These are phyloP conservation scores for Paguma larvata DNA, from an alignment of 2,797 vertebrate genomes.

Conservation along the genomic window DNA sequence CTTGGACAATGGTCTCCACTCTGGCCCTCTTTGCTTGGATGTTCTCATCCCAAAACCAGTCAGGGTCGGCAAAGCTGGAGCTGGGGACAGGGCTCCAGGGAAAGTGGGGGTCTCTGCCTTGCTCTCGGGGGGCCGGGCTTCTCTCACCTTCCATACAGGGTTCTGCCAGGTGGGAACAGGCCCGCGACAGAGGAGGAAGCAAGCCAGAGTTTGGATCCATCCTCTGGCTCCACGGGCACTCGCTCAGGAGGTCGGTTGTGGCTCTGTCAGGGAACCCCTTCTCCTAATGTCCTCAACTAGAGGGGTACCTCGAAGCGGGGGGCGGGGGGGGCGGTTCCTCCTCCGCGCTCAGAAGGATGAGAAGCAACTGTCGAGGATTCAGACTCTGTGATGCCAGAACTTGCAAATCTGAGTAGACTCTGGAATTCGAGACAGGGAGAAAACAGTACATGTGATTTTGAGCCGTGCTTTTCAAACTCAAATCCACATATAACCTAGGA, in stretches of 20 bases:
- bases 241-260: constrained; percentile 90
- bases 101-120: constrained; percentile 83
- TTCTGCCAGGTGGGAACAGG: constrained; percentile 84
- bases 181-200: constrained; percentile 79
- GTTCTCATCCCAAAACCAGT: constrained; percentile 90
- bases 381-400: neutral
- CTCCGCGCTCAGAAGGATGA: neutral
- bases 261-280: constrained; percentile 86
- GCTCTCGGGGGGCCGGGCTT: constrained; percentile 88
- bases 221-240: constrained; percentile 87
- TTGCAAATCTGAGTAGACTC: neutral
- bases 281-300: constrained; percentile 71
- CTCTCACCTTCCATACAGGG: constrained; percentile 87
- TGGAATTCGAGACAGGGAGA: constrained; percentile 60
- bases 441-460: neutral
- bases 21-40: constrained; percentile 94
- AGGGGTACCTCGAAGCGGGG: neutral
- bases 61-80: constrained; percentile 84
- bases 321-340: too few species aligned
- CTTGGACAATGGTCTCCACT: constrained; percentile 96
- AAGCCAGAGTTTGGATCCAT: constrained; percentile 88
- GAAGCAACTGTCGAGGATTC: neutral
- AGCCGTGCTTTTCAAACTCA: neutral
- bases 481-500: neutral
- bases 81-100: constrained; percentile 78